Evolutionary conservation across 2,797 vertebrate genomes (phyloP), one percentile per base, ranked within the genome.

Genomic region (Merluccius polli): DNA sequence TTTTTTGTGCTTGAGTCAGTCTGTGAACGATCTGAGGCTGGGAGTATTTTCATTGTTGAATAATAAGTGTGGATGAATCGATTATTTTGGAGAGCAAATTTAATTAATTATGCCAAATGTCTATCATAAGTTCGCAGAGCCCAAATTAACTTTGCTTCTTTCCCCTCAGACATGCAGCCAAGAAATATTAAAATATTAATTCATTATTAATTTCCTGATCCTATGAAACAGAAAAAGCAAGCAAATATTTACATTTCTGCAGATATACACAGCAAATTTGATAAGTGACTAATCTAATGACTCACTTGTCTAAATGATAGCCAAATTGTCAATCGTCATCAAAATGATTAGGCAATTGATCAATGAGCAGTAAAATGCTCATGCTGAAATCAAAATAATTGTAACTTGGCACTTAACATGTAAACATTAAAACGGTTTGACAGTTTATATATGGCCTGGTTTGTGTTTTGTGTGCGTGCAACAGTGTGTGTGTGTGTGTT

Each of bases 401-500:
- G 11, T 32, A 24, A 31, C 9, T 12, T 44, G 35, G 36, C 16
- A 16, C 38, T 41, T 48, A 48, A 21, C 4, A 48, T 48, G 44
- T 18, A 48, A 48, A 21, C 44, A 48, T 48, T 15, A 18, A 21
- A 5, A 48, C 44, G 1, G 18, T 48, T 48, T 21, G 44, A 48
- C 44, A 48, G 15, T 48, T 21, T 48, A 5, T 48, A 18, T 18
- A 4, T 48, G 21, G n/a, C n/a, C n/a, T n/a, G n/a, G n/a, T n/a
- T n/a, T n/a, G n/a, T n/a, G n/a, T n/a, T 59, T 16, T 32, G 41
- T 48, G 71, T 73, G 71, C 13, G 71, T 31, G 52, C 8, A 13
- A 13, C 8, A 24, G 30, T 48, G 12, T 41, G 29, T n/a, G 44
- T 27, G 74, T n/a, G 75, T 86, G 81, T 70, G 52, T 72, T 78